Base-by-base conservation (phyloP, 2,113 vertebrate genomes). In the Hippolais icterina region DNA sequence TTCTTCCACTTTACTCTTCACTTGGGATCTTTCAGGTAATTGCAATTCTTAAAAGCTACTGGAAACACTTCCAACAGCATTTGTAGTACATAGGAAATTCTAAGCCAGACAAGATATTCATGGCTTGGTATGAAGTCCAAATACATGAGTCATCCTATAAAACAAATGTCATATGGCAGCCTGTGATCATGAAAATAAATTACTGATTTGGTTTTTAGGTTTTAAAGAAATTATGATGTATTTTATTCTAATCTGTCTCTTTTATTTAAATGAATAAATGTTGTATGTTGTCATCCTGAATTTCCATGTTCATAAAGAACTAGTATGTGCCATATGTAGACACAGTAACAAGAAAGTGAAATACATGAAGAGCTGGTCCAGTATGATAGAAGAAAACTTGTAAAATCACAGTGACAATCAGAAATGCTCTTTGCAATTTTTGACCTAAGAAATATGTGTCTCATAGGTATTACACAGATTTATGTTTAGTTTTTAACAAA, bases 351-450 rank as follows among this genome's bases (percentile, higher is more conserved):
- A 80, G 85, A 74, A 96, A 92, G 28, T 47, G 92, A 92, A 94
- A 94, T 93, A 92, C 70, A 65, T 74, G 83, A 95, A 84, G 33
- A 90, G 52, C 63, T 91, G 56, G n/a, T 92, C 86, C 83, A 84
- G 23, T 63, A 93, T 61, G 77, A 94, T 52, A 93, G 92, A 91
- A 85, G 42, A 94, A 97, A 94, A 87, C 31, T 65, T 93, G 28
- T 72, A 91, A 80, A 87, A 94, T 95, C 84, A 56, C 60, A 63
- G 47, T 23, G 18, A 9, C 53, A 78, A 49, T 68, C 71, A 85
- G 29, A 42, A 96, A 66, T 52, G 18, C 2, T 74, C 35, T 70
- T 70, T 33, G 82, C 12, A 64, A 17, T 29, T 91, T 77, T 71
- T 89, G 12, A 89, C 47, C 18, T 20, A n/a, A 65, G 31, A 85